phyloP scores from a whole-genome alignment of 1,140 invertebrate genomes.

The Bombus balteatus region DNA sequence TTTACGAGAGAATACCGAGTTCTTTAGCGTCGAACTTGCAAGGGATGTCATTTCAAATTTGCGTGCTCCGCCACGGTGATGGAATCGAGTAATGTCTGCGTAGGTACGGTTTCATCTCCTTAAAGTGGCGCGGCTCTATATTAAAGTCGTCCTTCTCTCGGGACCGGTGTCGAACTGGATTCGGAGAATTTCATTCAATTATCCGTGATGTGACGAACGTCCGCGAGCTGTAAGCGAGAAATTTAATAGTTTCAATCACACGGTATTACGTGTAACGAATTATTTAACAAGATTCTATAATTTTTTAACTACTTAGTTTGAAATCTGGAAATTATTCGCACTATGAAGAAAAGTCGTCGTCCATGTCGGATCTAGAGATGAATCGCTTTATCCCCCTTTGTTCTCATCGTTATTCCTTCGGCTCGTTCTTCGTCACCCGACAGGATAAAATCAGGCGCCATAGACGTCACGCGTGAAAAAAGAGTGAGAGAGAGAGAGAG shows the following conservation, averaged over 20 bases:
- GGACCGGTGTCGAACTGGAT: background rate
- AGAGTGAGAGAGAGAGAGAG: background rate
- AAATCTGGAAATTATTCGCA: background rate
- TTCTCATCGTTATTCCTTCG: background rate
- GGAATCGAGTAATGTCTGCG: constrained; percentile 39
- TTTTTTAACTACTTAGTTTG: background rate
- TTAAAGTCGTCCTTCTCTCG: constrained; percentile 29
- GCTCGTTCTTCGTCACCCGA: background rate
- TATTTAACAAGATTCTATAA: background rate
- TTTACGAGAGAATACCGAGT: constrained; percentile 41
- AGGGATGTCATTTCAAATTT: constrained; percentile 27
- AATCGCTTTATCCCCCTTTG: background rate
- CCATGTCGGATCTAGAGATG: background rate
- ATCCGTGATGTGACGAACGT: background rate
- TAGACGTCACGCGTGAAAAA: background rate
- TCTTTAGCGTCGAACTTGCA: constrained; percentile 42
- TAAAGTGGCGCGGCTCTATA: constrained; percentile 37
- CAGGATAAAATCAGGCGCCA: constrained; percentile 15
- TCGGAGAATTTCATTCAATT: background rate
- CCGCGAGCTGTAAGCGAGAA: background rate
- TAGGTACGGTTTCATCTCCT: constrained; percentile 44
- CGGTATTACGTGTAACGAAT: too few relatives aligned
- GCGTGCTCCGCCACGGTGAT: background rate
- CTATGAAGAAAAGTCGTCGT: background rate
- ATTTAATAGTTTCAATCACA: background rate